These are phyloP conservation scores for Ramphastos sulfuratus DNA, from an alignment of 2,113 vertebrate genomes.

Conservation along the genomic window DNA sequence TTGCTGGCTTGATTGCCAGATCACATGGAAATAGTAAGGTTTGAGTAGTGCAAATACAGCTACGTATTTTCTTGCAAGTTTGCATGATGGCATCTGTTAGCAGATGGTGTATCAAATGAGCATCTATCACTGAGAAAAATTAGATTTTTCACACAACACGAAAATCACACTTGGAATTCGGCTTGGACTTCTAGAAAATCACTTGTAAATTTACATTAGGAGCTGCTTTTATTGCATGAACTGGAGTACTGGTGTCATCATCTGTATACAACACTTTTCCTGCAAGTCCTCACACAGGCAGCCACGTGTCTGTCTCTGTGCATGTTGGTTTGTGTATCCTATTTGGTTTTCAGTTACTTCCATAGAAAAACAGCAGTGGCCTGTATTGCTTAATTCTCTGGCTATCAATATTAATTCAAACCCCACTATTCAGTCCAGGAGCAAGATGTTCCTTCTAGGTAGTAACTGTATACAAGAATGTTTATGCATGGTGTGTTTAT, in stretches of 20 bases:
- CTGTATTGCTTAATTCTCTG: not conserved
- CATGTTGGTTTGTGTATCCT: not conserved
- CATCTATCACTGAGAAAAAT: not conserved
- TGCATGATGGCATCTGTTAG: not conserved
- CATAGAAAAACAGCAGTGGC: not conserved
- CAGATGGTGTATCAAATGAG: not conserved
- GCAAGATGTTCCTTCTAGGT: not conserved
- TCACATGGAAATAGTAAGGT: not conserved
- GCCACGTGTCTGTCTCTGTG: not conserved
- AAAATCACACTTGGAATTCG: not conserved
- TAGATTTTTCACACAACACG: not conserved
- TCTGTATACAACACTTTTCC: not conserved
- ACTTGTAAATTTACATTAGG: not conserved
- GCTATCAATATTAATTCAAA: not conserved
- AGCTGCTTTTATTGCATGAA: not conserved
- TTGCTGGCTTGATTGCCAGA: not conserved
- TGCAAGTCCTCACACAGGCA: fast-evolving
- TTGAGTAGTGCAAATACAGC: not conserved
- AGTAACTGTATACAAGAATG: not conserved
- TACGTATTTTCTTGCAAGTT: not conserved
- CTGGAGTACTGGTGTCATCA: not conserved
- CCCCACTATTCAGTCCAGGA: not conserved
- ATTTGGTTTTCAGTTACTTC: not conserved
- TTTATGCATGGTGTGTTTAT: not conserved
- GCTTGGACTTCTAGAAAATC: not conserved